These are phyloP conservation scores for Sternotherus odoratus DNA, from an alignment of 2,797 vertebrate species.

Conservation along the genomic window DNA sequence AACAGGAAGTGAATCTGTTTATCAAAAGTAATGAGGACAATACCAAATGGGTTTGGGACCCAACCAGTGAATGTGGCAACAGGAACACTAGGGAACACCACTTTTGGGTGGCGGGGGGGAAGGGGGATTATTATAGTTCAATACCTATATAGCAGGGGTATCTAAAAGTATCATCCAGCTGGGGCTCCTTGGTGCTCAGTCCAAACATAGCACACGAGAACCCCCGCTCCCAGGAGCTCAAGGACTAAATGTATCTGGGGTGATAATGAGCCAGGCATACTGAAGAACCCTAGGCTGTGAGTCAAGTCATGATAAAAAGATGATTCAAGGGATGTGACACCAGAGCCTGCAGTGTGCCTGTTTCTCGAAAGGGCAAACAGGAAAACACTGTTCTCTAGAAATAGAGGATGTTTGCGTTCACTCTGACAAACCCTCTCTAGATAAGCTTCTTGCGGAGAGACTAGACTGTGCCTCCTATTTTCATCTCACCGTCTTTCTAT, in stretches of 20 bases:
- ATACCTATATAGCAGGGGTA: neutral
- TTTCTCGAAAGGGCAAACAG: no score
- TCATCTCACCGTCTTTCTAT: no score
- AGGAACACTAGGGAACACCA: neutral
- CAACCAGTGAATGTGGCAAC: neutral
- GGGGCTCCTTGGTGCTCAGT: neutral
- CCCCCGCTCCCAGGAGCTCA: neutral
- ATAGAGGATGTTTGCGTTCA: no score
- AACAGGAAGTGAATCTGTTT: neutral
- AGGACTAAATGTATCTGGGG: neutral
- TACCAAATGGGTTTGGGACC: neutral
- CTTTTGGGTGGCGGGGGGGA: no score
- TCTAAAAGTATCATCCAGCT: neutral
- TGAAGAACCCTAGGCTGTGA: neutral
- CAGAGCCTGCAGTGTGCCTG: neutral
- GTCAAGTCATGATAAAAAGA: neutral
- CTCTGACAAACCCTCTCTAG: no score
- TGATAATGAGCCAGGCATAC: neutral
- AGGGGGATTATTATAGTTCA: neutral
- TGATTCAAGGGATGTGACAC: neutral
- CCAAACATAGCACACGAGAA: neutral
- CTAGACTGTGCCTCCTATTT: no score
- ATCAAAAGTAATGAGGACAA: neutral
- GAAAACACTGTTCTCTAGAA: no score
- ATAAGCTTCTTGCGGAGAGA: no score